phyloP scores from a whole-genome alignment of 2,113 vertebrate genomes.

The Larimichthys polyactis region DNA sequence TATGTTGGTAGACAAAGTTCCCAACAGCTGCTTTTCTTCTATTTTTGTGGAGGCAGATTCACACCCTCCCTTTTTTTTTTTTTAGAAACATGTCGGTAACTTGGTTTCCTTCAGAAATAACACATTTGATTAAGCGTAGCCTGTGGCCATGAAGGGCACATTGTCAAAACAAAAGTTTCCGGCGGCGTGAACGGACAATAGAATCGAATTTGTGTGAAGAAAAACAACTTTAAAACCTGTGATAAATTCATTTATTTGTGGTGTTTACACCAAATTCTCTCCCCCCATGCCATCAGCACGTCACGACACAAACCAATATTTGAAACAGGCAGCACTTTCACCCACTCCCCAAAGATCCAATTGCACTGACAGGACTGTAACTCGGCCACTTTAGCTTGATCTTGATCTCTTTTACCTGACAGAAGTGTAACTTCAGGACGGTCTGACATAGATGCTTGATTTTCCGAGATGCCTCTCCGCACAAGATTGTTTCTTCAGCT shows the following conservation, averaged over 20 bases:
- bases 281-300: slow-evolving; percentile 5
- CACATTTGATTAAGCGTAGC: too few relatives aligned
- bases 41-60: background rate
- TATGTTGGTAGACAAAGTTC: too few relatives aligned
- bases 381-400: slow-evolving; percentile 14
- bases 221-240: background rate
- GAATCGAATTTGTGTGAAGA: background rate
- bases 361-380: slow-evolving; percentile 9
- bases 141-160: too few relatives aligned
- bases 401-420: slow-evolving; percentile 4
- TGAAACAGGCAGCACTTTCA: background rate
- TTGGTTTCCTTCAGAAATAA: background rate
- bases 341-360: slow-evolving; percentile 3
- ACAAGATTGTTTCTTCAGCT: slow-evolving; percentile 7
- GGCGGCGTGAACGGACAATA: background rate
- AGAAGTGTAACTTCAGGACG: slow-evolving; percentile 2
- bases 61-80: background rate
- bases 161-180: too few relatives aligned
- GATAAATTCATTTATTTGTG: background rate
- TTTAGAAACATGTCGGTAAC: background rate
- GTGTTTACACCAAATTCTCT: background rate
- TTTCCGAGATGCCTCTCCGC: slow-evolving; percentile 2
- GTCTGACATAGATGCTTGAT: background rate
- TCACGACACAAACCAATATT: slow-evolving; percentile 19
- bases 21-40: background rate